Evolutionary conservation across 2,797 vertebrate genomes (phyloP).

Genomic region (Molossus alvarezi): DNA sequence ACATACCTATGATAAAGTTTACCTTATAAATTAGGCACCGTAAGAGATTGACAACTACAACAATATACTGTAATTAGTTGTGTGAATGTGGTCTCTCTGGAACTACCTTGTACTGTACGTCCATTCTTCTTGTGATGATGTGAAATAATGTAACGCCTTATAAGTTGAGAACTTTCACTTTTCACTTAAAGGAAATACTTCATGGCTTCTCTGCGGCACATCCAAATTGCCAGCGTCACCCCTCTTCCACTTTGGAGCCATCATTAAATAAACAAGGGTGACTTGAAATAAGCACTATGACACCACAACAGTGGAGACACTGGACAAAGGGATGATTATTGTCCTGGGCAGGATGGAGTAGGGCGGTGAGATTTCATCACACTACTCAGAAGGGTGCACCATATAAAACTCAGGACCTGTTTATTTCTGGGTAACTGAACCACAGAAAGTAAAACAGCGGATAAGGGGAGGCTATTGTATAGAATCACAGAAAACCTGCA

Average conservation of each 20-base stretch:
- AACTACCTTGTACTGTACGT: not conserved
- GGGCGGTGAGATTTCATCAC: not conserved
- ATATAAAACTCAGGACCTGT: not conserved
- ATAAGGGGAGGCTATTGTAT: too few relatives aligned
- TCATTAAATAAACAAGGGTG: too few relatives aligned
- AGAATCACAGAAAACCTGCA: not conserved
- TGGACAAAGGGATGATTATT: not conserved
- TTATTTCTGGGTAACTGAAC: not conserved
- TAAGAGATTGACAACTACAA: not conserved
- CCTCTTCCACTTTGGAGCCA: fast-evolving
- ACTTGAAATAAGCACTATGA: not conserved
- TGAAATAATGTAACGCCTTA: not conserved
- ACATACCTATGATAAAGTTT: too few relatives aligned
- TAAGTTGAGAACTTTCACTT: not conserved
- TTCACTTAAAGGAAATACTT: not conserved
- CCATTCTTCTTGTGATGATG: not conserved
- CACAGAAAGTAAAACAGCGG: not conserved
- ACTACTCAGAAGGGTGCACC: not conserved
- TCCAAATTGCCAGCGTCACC: not conserved
- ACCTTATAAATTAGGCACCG: not conserved
- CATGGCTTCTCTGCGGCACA: not conserved
- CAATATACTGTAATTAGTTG: fast-evolving
- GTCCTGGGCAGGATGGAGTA: not conserved
- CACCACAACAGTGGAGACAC: not conserved
- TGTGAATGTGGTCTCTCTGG: not conserved